Percentiles rank a stretch among this genome's conserved stretches.
phyloP scores from a whole-genome alignment of 2,888 invertebrate genomes.

The Creontiades dilutus region DNA sequence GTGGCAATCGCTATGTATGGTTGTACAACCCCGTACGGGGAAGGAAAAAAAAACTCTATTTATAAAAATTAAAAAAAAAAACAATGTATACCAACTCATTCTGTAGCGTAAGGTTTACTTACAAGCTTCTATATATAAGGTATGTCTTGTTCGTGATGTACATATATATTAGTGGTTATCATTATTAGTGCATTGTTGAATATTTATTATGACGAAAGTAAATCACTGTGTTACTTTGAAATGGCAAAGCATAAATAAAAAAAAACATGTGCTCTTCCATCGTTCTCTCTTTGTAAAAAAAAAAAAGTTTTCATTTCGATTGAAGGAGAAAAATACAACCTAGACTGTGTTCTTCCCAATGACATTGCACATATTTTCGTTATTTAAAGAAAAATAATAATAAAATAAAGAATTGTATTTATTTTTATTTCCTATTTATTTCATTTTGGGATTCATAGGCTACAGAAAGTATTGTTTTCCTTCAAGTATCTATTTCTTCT shows the following conservation, averaged over 20 bases:
- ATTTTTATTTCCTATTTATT: constrained; percentile 46
- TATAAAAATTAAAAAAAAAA: constrained; percentile 31
- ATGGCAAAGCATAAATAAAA: constrained; percentile 71
- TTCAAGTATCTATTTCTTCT: constrained; percentile 30
- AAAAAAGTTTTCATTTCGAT: neutral
- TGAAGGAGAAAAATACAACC: constrained; percentile 28
- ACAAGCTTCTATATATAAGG: constrained; percentile 74
- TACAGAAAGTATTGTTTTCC: constrained; percentile 54
- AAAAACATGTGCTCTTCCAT: constrained; percentile 53
- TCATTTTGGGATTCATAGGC: constrained; percentile 49
- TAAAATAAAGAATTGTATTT: constrained; percentile 29
- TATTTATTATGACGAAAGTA: constrained; percentile 72
- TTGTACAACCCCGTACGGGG: constrained; percentile 47
- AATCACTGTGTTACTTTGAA: constrained; percentile 70
- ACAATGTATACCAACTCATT: constrained; percentile 69
- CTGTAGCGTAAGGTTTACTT: constrained; percentile 66
- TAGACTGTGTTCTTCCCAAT: constrained; percentile 40
- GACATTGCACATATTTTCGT: constrained; percentile 10
- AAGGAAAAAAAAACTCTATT: constrained; percentile 39
- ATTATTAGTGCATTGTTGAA: constrained; percentile 72
- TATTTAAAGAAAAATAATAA: neutral
- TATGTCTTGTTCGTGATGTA: constrained; percentile 75
- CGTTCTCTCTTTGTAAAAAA: neutral
- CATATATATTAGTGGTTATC: constrained; percentile 74
- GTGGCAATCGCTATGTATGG: constrained; percentile 62